Evolutionary conservation across 2,797 vertebrate genomes (phyloP).

Genomic region (Masticophis lateralis): DNA sequence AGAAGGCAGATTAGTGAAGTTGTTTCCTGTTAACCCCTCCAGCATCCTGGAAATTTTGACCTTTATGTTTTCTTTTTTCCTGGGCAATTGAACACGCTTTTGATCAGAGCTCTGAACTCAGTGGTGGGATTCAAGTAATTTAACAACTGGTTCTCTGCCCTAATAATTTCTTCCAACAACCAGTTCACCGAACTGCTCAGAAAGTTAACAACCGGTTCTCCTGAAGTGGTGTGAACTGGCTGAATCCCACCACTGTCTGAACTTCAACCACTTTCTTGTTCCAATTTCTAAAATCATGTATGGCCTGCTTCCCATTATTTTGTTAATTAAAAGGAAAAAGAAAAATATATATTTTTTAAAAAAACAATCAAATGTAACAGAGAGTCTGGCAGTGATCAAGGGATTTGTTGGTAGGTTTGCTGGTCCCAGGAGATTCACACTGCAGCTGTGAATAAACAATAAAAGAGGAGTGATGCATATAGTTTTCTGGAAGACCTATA

Average conservation of each 20-base stretch:
- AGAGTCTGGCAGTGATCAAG: background rate
- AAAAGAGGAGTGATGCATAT: background rate
- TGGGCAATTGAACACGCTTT: background rate
- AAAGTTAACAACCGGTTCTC: too few species aligned
- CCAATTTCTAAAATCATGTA: background rate
- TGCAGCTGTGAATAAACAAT: background rate
- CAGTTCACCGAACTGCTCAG: too few species aligned
- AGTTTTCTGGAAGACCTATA: background rate
- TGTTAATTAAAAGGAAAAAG: background rate
- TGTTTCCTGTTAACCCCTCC: background rate
- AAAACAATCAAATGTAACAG: background rate
- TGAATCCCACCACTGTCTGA: background rate
- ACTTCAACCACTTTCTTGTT: background rate
- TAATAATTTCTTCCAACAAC: too few species aligned
- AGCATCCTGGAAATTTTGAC: background rate
- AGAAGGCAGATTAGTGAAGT: background rate
- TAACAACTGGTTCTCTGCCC: too few species aligned
- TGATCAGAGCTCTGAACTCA: background rate
- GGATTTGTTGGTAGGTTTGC: background rate
- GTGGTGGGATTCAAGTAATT: too few species aligned
- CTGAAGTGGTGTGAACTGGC: too few species aligned
- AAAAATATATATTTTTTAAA: background rate
- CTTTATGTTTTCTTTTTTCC: background rate
- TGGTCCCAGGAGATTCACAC: background rate
- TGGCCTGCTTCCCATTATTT: background rate